Conservation (phyloP, 2,888 invertebrate genomes). For the Crioceris asparagi region DNA sequence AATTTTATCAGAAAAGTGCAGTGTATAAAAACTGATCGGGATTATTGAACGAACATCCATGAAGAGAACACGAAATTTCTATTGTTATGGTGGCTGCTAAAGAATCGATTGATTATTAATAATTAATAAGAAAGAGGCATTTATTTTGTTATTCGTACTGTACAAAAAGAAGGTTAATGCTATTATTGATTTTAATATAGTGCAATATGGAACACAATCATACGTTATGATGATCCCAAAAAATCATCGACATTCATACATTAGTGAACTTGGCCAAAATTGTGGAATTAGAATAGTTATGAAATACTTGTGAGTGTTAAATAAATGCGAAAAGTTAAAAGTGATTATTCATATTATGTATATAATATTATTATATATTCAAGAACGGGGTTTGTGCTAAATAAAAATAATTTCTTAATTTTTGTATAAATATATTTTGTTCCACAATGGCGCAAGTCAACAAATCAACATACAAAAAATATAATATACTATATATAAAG, state of each 20-base stretch:
- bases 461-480: slow-evolving; percentile 40
- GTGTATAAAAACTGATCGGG: too few species aligned
- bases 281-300: slow-evolving; percentile 37
- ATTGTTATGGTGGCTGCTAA: too few species aligned
- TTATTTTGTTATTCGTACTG: slow-evolving; percentile 13
- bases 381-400: slow-evolving; percentile 12
- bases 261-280: slow-evolving; percentile 40
- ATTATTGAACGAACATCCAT: too few species aligned
- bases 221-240: slow-evolving; percentile 24
- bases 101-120: too few species aligned
- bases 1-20: too few species aligned
- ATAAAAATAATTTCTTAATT: slow-evolving; percentile 26
- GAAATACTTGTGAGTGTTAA: slow-evolving; percentile 27
- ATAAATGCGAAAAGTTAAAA: slow-evolving; percentile 15
- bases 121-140: slow-evolving; percentile 7
- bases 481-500: slow-evolving; percentile 35
- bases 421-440: slow-evolving; percentile 41
- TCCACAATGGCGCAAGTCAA: slow-evolving; percentile 43
- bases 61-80: too few species aligned
- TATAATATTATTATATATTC: slow-evolving; percentile 1
- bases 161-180: slow-evolving; percentile 24
- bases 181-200: slow-evolving; percentile 29
- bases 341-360: slow-evolving; percentile 10
- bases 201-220: slow-evolving; percentile 32
- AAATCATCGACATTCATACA: slow-evolving; percentile 22